A percentile compares a stretch with the other conserved stretches of the same genome.
Conservation (phyloP, 1,140 invertebrate genomes). For the Lethrus apterus region DNA sequence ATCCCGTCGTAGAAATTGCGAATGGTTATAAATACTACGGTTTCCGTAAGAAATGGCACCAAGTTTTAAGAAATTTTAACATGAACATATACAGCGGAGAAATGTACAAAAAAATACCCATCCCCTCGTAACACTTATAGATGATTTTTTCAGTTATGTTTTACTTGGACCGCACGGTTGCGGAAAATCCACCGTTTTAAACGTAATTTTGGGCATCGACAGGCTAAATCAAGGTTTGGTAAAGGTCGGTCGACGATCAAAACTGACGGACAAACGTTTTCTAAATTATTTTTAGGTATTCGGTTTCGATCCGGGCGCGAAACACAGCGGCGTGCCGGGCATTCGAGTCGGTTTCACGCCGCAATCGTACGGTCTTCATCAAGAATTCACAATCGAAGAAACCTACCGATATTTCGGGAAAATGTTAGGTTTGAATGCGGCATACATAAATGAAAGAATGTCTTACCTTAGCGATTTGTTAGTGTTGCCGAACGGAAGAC, state of each 20-base stretch:
- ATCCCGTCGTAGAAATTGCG: conserved; percentile 13
- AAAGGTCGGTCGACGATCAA: conserved; percentile 2
- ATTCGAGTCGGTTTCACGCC: conserved; percentile 11
- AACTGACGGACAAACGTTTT: neutral
- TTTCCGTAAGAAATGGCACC: conserved; percentile 9
- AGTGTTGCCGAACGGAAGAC: conserved; percentile 8
- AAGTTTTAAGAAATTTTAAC: conserved; percentile 16
- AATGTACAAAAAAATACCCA: conserved; percentile 2
- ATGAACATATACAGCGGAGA: conserved; percentile 10
- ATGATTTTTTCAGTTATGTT: conserved; percentile 14
- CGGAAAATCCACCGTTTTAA: conserved; percentile 12
- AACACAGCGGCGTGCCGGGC: conserved; percentile 11
- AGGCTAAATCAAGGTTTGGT: conserved; percentile 5
- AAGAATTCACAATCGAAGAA: conserved; percentile 11
- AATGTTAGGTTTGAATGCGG: conserved; percentile 4
- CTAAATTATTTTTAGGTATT: conserved; percentile 6
- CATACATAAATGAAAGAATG: conserved; percentile 14
- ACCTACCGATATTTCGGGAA: conserved; percentile 12
- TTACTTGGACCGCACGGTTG: conserved; percentile 14
- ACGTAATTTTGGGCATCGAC: conserved; percentile 14
- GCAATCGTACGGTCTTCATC: conserved; percentile 11
- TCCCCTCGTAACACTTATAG: neutral
- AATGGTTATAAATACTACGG: conserved; percentile 15
- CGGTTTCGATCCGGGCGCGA: conserved; percentile 5
- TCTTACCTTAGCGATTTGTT: conserved; percentile 6